Evolutionary conservation across 2,113 vertebrate species (phyloP).

Genomic region (Colaptes auratus): DNA sequence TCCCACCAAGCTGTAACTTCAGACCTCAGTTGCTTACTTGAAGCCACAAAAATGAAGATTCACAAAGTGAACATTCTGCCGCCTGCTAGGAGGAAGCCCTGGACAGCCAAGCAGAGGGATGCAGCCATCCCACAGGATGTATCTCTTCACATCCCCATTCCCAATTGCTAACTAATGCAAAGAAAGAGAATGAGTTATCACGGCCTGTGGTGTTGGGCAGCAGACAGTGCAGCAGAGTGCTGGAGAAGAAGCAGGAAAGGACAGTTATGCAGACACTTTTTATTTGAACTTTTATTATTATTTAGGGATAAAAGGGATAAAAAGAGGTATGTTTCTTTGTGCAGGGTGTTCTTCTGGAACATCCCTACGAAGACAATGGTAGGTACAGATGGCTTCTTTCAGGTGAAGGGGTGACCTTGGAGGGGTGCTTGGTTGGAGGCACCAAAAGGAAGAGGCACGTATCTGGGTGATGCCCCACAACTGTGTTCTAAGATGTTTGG

Average conservation of each 20-base stretch:
- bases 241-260: neutral
- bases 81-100: accelerated
- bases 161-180: neutral
- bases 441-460: neutral
- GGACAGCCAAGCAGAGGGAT: neutral
- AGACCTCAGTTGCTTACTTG: neutral
- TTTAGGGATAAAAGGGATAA: neutral
- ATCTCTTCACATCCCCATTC: accelerated
- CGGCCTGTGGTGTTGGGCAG: accelerated
- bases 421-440: neutral
- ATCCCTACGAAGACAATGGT: accelerated
- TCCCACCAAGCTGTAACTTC: neutral
- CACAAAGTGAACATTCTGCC: neutral
- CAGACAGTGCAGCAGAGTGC: neutral
- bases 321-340: neutral
- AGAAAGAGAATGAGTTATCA: neutral
- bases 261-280: neutral
- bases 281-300: neutral
- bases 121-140: neutral
- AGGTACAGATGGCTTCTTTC: neutral
- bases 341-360: accelerated
- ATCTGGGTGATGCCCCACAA: neutral
- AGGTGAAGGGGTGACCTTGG: neutral
- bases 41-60: neutral
- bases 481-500: accelerated